These are phyloP conservation scores for Sipunculus nudus DNA, from an alignment of 2,888 invertebrate genomes.

Conservation along the genomic window DNA sequence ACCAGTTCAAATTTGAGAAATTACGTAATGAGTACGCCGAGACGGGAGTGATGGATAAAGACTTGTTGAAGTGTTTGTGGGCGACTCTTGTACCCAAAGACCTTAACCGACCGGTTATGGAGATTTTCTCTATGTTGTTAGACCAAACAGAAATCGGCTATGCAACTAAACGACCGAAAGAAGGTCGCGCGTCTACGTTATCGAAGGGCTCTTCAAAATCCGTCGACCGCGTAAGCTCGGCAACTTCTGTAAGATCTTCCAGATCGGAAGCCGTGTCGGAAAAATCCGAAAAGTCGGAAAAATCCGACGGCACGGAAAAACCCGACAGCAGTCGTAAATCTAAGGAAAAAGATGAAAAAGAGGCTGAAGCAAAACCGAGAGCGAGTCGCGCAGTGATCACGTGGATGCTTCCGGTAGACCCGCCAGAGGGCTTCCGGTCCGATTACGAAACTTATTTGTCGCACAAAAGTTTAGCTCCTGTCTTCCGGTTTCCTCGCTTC, in stretches of 20 bases:
- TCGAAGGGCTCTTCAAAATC: too few relatives aligned
- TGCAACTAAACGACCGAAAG: too few relatives aligned
- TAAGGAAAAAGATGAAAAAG: too few relatives aligned
- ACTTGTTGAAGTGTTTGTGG: conserved; percentile 53
- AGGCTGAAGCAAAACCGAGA: too few relatives aligned
- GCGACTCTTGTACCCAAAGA: conserved; percentile 48
- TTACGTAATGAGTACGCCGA: conserved; percentile 46
- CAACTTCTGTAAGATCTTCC: too few relatives aligned
- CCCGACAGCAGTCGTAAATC: too few relatives aligned
- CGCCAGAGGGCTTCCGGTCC: conserved; percentile 44
- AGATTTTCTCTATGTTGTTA: conserved; percentile 44
- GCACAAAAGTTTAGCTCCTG: conserved; percentile 43
- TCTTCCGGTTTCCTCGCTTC: conserved; percentile 55
- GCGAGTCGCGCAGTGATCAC: too few relatives aligned
- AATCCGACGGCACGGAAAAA: too few relatives aligned
- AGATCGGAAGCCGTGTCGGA: too few relatives aligned
- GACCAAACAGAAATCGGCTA: conserved; percentile 56
- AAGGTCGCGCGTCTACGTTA: too few relatives aligned
- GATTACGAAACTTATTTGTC: conserved; percentile 40
- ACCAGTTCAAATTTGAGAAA: conserved; percentile 46
- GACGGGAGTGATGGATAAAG: conserved; percentile 55
- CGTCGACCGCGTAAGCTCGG: too few relatives aligned
- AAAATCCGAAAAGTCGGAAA: too few relatives aligned
- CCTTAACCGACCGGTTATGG: conserved; percentile 41
- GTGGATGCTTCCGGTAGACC: conserved; percentile 52